Conservation (phyloP, 2,888 invertebrate species). For the Drosophila testacea region DNA sequence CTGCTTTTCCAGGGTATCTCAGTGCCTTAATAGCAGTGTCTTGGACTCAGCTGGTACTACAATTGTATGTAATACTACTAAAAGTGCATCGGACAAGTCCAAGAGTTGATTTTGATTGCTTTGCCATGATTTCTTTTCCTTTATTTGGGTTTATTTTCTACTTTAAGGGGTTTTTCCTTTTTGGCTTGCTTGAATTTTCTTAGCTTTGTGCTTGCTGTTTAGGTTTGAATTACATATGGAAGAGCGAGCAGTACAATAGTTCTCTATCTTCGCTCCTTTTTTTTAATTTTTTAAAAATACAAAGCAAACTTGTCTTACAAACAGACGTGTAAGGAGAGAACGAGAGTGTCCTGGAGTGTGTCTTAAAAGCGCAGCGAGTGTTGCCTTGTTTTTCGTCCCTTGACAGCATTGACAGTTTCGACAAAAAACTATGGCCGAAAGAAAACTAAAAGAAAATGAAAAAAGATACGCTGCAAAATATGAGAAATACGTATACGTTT, state of each 20-base stretch:
- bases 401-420: constrained; percentile 78
- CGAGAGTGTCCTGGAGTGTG: constrained; percentile 31
- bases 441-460: constrained; percentile 44
- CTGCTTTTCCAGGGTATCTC: constrained; percentile 8
- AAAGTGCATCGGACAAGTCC: constrained; percentile 49
- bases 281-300: constrained; percentile 80
- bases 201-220: constrained; percentile 39
- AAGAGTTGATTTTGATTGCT: constrained; percentile 51
- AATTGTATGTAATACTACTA: constrained; percentile 59
- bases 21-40: constrained; percentile 15
- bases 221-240: constrained; percentile 45
- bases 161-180: constrained; percentile 12
- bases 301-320: constrained; percentile 70
- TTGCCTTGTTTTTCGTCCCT: constrained; percentile 68
- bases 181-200: constrained; percentile 14
- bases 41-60: constrained; percentile 36
- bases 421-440: constrained; percentile 74
- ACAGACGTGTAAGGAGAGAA: constrained; percentile 32
- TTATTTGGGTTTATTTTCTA: constrained; percentile 1
- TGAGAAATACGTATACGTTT: constrained; percentile 46
- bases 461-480: constrained; percentile 51
- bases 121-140: constrained; percentile 36
- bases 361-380: constrained; percentile 73
- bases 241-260: constrained; percentile 4
- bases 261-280: constrained; percentile 5